Percentiles rank a stretch among this genome's conserved stretches.
phyloP scores from a whole-genome alignment of 2,113 vertebrate species.

The Poeciliopsis occidentalis region DNA sequence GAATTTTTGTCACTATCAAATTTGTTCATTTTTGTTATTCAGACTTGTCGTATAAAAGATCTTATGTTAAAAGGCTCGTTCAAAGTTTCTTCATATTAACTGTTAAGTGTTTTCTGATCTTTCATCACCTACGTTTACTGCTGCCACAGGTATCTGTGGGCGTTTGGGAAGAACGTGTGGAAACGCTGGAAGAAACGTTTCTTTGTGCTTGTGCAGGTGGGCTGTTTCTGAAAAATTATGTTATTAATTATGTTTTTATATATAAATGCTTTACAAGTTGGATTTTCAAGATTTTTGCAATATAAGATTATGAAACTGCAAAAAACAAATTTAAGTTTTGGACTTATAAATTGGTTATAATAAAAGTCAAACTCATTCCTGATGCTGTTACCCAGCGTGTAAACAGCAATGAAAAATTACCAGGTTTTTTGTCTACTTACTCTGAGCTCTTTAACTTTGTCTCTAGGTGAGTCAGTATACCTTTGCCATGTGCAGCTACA shows the following conservation, averaged over 20 bases:
- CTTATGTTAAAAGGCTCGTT: not conserved
- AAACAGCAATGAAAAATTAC: not conserved
- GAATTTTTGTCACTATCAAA: not conserved
- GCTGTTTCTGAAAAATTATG: not conserved
- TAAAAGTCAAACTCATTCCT: not conserved
- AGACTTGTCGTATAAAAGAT: not conserved
- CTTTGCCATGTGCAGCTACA: slow-evolving; percentile 99
- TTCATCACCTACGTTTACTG: slow-evolving; percentile 25
- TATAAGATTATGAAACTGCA: not conserved
- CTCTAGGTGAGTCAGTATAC: slow-evolving; percentile 98
- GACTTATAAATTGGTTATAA: not conserved
- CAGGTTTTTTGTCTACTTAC: not conserved
- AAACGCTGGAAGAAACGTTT: slow-evolving; percentile 99
- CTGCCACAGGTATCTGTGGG: slow-evolving; percentile 93
- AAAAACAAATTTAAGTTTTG: not conserved
- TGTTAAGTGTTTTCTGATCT: slow-evolving; percentile 13
- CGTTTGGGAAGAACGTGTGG: slow-evolving; percentile 99
- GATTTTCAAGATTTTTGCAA: not conserved
- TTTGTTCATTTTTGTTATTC: not conserved
- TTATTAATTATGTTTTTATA: too few species aligned
- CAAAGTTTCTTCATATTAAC: not conserved
- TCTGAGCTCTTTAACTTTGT: slow-evolving; percentile 39
- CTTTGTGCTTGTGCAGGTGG: slow-evolving; percentile 98
- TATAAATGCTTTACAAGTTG: not conserved
- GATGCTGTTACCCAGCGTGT: not conserved